Percentiles rank a stretch among this genome's conserved stretches.
Evolutionary conservation across 2,888 invertebrate genomes (phyloP).

Genomic region (Idaea dimidiata): DNA sequence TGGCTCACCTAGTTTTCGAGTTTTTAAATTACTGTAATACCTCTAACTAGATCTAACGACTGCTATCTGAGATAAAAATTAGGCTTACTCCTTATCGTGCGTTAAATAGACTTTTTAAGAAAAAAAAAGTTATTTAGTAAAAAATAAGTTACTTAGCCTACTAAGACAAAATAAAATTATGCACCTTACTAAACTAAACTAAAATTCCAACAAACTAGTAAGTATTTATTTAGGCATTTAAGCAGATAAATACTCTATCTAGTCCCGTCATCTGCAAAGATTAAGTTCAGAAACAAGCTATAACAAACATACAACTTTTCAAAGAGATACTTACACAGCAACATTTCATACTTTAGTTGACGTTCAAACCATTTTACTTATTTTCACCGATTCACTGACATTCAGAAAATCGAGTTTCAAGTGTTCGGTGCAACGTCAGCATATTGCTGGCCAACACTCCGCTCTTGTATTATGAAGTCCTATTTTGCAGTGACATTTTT

Average conservation of each 20-base stretch:
- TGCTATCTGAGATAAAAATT: no score
- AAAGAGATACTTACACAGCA: conserved; percentile 3
- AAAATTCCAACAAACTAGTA: no score
- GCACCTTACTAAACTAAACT: no score
- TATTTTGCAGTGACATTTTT: conserved; percentile 75
- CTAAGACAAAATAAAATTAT: no score
- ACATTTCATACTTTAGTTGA: conserved; percentile 21
- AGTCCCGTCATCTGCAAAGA: not conserved
- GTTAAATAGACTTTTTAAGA: no score
- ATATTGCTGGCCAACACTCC: conserved; percentile 66
- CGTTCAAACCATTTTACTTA: conserved; percentile 43
- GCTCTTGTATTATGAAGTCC: conserved; percentile 69
- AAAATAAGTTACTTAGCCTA: no score
- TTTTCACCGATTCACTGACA: conserved; percentile 53
- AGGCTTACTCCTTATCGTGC: no score
- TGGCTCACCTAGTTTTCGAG: no score
- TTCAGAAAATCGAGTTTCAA: conserved; percentile 68
- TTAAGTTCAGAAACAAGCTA: not conserved
- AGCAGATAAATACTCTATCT: not conserved
- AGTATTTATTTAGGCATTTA: no score
- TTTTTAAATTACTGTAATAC: no score
- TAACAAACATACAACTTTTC: conserved; percentile 2
- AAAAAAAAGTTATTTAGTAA: no score
- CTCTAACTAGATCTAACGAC: no score
- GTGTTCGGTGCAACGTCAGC: conserved; percentile 62